Conservation (phyloP, 2,113 vertebrate species). For the Chlamydotis undulata region DNA sequence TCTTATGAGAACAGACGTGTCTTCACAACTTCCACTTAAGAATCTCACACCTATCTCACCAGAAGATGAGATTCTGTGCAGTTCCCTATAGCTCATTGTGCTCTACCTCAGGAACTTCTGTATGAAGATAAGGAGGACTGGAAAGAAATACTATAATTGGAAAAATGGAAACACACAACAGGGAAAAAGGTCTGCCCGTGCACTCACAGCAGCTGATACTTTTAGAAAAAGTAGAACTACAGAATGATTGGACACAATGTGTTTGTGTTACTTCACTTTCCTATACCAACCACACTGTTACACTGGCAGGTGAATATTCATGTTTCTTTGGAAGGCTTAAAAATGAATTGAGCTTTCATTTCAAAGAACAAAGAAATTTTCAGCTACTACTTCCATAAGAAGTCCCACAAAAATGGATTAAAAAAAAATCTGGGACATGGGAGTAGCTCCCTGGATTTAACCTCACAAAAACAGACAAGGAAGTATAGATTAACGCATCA, state of each 20-base stretch:
- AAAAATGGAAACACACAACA: not conserved
- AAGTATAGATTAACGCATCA: not conserved
- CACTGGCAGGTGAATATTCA: not conserved
- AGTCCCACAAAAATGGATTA: not conserved
- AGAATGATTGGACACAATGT: not conserved
- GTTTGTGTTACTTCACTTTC: not conserved
- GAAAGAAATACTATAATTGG: not conserved
- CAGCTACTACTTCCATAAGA: not conserved
- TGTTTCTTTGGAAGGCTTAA: not conserved
- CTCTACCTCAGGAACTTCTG: not conserved
- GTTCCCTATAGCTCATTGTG: not conserved
- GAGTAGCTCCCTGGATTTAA: not conserved
- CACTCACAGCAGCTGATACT: not conserved
- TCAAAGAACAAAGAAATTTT: not conserved
- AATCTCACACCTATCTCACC: not conserved
- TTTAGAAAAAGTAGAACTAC: not conserved
- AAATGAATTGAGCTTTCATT: not conserved
- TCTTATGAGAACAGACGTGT: not conserved
- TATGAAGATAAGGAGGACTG: not conserved
- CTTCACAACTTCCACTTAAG: not conserved
- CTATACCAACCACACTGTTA: not conserved
- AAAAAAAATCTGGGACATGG: not conserved
- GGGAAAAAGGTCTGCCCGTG: not conserved
- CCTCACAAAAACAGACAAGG: not conserved
- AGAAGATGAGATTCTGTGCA: not conserved